Base-by-base conservation (phyloP, 2,888 invertebrate genomes). In the Odontocolon sp. region DNA sequence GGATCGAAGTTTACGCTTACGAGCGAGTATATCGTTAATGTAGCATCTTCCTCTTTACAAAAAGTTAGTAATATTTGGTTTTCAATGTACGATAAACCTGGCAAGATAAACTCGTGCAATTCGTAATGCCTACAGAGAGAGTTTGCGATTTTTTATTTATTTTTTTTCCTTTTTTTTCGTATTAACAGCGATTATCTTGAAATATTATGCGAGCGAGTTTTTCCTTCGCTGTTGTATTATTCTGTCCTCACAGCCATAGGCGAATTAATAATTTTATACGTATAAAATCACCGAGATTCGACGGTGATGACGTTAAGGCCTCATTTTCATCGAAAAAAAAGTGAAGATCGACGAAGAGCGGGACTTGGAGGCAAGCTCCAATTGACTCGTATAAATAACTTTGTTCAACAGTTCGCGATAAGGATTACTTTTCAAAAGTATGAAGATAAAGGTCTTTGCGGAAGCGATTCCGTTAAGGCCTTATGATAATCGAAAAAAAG, bases 81-180 rank as follows among this genome's bases (percentile, higher is more conserved):
- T 73, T 75, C 36, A 68, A 79, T 66, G 42, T 72, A 77, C 68
- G 73, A 78, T 81, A 81, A 82, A 82, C 68, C 76, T 86, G 87
- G 85, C 84, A 87, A 87, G 85, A 85, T 84, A 83, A 78, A 79
- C 61, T 78, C 75, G 71, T 80, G 72, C 61, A 50, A 64, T 69
- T 77, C 50, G 57, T 52, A 68, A 72, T 69, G 47, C 42, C 28
- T 64, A 52, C 64, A 52, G 31, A 66, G 50, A 47, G 14, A 54
- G 45, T 63, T 38, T 50, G 5, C 18, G 8, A 8, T 33, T 11
- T 26, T 6, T 21, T 23, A 18, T 42, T 59, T 18, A 16, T 18
- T 31, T 21, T 40, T 16, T 1, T 5, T 9, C 45, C 21, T 36
- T 1, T 23, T 14, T 50, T 8, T 5, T 63, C 26, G 14, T 31